Conservation (phyloP, 2,113 vertebrate species). For the Dasypus novemcinctus region DNA sequence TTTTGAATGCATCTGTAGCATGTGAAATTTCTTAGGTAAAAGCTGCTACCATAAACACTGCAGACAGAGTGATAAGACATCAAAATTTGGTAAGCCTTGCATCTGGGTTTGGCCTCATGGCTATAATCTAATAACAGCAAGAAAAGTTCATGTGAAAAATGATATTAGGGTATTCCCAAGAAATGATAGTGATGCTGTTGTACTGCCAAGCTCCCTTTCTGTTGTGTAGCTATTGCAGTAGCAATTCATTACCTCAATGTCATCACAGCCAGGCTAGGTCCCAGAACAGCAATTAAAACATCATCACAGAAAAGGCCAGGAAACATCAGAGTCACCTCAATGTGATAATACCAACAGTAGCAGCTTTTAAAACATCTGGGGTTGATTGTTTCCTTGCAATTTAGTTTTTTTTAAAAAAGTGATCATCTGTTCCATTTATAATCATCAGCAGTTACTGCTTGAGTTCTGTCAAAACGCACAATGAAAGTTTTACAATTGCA, state of each 20-base stretch:
- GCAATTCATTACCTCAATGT: constrained; percentile 6
- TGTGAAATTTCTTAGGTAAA: constrained; percentile 38
- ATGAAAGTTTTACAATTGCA: background rate
- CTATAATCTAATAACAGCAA: background rate
- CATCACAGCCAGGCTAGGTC: background rate
- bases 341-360: background rate
- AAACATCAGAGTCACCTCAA: background rate
- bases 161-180: background rate
- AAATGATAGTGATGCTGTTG: background rate
- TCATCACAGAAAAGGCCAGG: background rate
- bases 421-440: background rate
- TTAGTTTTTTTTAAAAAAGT: background rate
- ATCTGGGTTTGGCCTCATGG: background rate
- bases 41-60: background rate
- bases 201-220: background rate
- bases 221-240: background rate
- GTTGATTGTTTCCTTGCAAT: background rate
- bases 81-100: background rate
- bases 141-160: constrained; percentile 14
- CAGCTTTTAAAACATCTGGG: background rate
- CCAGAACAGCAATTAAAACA: background rate
- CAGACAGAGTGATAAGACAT: background rate
- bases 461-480: constrained; percentile 26
- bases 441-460: background rate
- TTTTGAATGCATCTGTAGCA: background rate